These are phyloP conservation scores for Otus scops DNA, from an alignment of 2,797 vertebrate genomes.

Conservation along the genomic window DNA sequence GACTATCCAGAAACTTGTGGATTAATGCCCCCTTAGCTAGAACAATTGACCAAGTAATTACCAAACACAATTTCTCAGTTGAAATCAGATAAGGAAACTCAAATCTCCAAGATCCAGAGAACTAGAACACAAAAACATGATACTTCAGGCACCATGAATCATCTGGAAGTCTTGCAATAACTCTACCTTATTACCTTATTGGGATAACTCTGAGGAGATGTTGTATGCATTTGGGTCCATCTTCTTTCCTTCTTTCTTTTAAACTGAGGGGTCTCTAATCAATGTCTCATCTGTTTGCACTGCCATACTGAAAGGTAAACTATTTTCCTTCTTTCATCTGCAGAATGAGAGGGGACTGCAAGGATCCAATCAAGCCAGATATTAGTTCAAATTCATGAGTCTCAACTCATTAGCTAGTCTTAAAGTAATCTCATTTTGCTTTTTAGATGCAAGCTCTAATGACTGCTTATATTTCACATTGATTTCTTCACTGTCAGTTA, in stretches of 20 bases:
- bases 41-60: not conserved
- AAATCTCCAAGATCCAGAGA: not conserved
- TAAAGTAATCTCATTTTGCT: not conserved
- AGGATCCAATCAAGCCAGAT: slow-evolving; percentile 15
- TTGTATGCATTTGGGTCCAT: not conserved
- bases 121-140: not conserved
- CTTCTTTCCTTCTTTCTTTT: not conserved
- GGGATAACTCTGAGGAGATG: not conserved
- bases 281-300: not conserved
- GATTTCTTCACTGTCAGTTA: slow-evolving; percentile 49
- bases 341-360: not conserved
- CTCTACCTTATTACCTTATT: not conserved
- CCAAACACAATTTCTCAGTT: not conserved
- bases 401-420: slow-evolving; percentile 37
- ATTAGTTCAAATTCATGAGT: slow-evolving; percentile 19
- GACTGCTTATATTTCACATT: slow-evolving; percentile 23
- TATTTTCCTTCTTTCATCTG: slow-evolving; percentile 12
- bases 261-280: not conserved
- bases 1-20: not conserved
- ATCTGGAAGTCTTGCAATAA: not conserved
- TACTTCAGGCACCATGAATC: not conserved
- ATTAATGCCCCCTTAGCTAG: not conserved
- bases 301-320: not conserved
- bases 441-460: not conserved
- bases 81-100: not conserved